Percentiles rank a stretch among this genome's conserved stretches.
Evolutionary conservation across 2,888 invertebrate species (phyloP).

Genomic region (Melitaea athalia): DNA sequence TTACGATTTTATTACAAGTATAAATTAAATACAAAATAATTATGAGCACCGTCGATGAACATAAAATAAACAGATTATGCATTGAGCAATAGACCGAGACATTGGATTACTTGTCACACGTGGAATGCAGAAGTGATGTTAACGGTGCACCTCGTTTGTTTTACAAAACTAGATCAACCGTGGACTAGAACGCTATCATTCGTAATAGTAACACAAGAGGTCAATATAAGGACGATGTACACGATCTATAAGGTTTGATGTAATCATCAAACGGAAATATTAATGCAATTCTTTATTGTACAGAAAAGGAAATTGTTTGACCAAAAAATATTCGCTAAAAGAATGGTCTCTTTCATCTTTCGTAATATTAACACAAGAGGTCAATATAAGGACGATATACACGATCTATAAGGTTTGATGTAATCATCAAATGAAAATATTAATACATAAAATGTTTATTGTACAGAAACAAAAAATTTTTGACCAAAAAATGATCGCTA

Average conservation of each 20-base stretch:
- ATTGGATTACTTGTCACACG: constrained; percentile 6
- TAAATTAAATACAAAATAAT: not conserved
- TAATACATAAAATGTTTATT: too few species aligned
- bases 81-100: not conserved
- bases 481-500: too few species aligned
- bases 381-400: too few species aligned
- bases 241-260: not conserved
- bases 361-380: too few species aligned
- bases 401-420: too few species aligned
- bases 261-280: too few species aligned
- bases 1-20: not conserved
- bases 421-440: too few species aligned
- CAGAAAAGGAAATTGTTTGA: not conserved
- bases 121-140: constrained; percentile 3
- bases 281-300: not conserved
- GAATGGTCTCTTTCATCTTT: too few species aligned
- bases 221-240: not conserved
- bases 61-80: not conserved
- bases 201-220: constrained; percentile 1
- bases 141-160: constrained; percentile 13
- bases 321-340: too few species aligned
- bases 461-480: too few species aligned
- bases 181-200: constrained; percentile 4
- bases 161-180: constrained; percentile 17
- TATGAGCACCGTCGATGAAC: not conserved